These are phyloP conservation scores for Anguilla pacifica DNA, from an alignment of 2,797 vertebrate genomes.

Conservation along the genomic window DNA sequence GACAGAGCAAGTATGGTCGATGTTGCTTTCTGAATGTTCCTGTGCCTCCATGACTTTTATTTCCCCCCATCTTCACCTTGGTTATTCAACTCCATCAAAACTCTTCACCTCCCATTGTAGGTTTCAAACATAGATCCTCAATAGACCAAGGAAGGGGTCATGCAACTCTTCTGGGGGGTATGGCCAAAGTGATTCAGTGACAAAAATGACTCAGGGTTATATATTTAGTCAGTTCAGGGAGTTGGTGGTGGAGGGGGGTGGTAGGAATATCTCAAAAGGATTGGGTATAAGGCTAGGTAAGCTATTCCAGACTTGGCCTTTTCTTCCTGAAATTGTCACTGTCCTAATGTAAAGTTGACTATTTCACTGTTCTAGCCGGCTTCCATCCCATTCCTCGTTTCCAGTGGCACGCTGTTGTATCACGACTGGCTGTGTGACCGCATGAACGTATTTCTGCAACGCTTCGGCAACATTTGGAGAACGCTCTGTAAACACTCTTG, in stretches of 20 bases:
- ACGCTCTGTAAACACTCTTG: neutral
- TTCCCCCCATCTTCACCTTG: neutral
- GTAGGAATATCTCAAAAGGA: neutral
- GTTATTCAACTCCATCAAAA: neutral
- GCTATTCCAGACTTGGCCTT: neutral
- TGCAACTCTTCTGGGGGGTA: neutral
- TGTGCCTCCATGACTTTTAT: neutral
- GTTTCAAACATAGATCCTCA: neutral
- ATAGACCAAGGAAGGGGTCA: neutral
- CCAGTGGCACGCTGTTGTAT: neutral
- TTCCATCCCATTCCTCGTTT: neutral
- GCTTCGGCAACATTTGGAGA: neutral
- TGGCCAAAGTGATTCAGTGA: neutral
- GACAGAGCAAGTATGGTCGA: neutral
- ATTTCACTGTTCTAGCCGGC: neutral
- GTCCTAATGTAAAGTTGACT: neutral
- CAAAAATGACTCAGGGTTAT: slow-evolving; percentile 1
- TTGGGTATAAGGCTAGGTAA: neutral
- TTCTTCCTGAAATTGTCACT: neutral
- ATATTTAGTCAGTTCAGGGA: neutral
- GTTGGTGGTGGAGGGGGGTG: neutral
- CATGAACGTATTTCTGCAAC: neutral
- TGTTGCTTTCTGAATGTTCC: neutral
- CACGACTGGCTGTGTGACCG: neutral
- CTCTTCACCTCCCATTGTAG: neutral